Evolutionary conservation across 1,140 invertebrate genomes (phyloP).

Genomic region (Pseudomyrmex dendroicus): DNA sequence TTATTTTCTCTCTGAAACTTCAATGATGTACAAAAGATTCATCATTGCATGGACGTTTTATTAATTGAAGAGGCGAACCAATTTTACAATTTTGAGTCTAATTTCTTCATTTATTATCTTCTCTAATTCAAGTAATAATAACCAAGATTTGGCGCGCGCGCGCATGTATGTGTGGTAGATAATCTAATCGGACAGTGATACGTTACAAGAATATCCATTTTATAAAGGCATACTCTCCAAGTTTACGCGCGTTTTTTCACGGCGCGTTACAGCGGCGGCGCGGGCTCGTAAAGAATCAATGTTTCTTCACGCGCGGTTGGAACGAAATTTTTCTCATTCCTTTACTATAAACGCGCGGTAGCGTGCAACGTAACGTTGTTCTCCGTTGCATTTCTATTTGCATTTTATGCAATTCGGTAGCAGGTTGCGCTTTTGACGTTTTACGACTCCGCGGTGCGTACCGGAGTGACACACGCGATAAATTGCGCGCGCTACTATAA

Average conservation of each 20-base stretch:
- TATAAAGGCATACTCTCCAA: not conserved
- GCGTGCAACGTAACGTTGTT: not conserved
- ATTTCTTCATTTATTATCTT: no score
- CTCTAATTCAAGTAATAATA: no score
- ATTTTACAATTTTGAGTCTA: no score
- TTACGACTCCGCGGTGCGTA: slow-evolving; percentile 7
- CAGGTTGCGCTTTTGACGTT: slow-evolving; percentile 30
- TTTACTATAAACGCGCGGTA: not conserved
- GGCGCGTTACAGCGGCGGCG: not conserved
- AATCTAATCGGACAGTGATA: slow-evolving; percentile 24
- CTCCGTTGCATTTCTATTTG: slow-evolving; percentile 16
- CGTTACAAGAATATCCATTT: slow-evolving; percentile 7
- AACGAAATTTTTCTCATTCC: slow-evolving; percentile 18
- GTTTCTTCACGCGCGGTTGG: slow-evolving; percentile 19
- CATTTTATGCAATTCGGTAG: slow-evolving; percentile 50
- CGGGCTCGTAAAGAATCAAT: slow-evolving; percentile 37
- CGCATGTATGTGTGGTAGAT: not conserved
- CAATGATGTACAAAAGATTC: no score
- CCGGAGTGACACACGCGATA: slow-evolving; percentile 29
- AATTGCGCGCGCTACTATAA: slow-evolving; percentile 48
- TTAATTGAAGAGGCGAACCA: no score
- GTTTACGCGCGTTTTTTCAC: slow-evolving; percentile 8
- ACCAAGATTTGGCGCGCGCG: no score
- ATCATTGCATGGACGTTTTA: no score
- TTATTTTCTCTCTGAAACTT: no score